Conservation (phyloP, 1,140 invertebrate genomes). For the Rhynchophorus ferrugineus region DNA sequence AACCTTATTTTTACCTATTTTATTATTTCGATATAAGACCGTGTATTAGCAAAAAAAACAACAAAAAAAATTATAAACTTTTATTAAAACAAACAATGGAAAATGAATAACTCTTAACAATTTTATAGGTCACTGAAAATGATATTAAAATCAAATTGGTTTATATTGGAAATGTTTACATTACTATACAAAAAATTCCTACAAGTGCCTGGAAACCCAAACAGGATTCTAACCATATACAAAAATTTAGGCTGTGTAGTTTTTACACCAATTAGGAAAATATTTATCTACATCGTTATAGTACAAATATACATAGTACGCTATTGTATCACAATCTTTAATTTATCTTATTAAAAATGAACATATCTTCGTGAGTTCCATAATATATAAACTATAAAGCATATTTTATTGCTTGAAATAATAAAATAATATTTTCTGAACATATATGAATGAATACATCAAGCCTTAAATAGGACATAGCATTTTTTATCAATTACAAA, state of each 20-base stretch:
- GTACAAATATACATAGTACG: conserved; percentile 31
- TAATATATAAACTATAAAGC: background rate
- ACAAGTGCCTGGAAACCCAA: background rate
- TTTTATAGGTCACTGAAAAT: background rate
- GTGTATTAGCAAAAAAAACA: no score
- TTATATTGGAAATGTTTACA: background rate
- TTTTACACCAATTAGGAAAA: conserved; percentile 2
- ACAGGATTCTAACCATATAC: background rate
- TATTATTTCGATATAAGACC: no score
- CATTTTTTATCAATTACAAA: no score
- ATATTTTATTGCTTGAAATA: no score
- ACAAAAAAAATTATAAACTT: no score
- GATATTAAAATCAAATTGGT: background rate
- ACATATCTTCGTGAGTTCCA: background rate
- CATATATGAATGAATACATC: no score
- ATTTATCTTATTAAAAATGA: conserved; percentile 21
- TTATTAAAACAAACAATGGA: background rate
- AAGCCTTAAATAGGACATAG: no score
- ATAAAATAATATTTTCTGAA: no score
- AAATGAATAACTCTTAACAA: background rate
- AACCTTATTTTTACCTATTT: no score
- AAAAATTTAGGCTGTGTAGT: background rate
- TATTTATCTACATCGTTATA: conserved; percentile 29
- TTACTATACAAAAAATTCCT: background rate
- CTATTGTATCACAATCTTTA: conserved; percentile 29